Base-by-base conservation (phyloP, 2,888 invertebrate genomes). In the Phaedon cochleariae region DNA sequence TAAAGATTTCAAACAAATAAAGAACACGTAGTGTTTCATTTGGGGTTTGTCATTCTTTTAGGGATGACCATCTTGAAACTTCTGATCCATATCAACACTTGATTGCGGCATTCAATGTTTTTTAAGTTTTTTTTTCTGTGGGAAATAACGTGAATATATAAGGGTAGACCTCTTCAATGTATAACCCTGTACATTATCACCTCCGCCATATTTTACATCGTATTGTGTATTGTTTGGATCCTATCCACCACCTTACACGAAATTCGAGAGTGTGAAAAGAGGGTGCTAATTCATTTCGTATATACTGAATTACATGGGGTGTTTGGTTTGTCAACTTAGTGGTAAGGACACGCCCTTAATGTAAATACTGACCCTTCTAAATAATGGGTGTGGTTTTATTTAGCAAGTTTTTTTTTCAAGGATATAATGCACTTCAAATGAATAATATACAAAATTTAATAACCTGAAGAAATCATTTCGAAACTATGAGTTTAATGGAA, bases 321-420 rank as follows among this genome's bases (percentile, higher is more conserved):
- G 45, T 55, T 55, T 55, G 34, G 37, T 3, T 48, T 29, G 37
- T 34, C 54, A 29, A 58, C 45, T 51, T 51, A 52, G 41, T 55
- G 60, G 41, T 55, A 55, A 31, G 1, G 61, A 61, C 65, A 65
- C 65, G 65, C 65, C 65, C 53, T 65, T 3, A 61, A 61, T 49
- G 52, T 57, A 65, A 60, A 61, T 58, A 65, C 37, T 31, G 64
- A 46, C 60, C 54, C 60, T 49, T 55, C 60, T 51, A 57, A 65
- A 65, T 46, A 65, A 55, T 55, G 65, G 65, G 65, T 65, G 65
- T 65, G 65, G 61, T 65, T 51, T 34, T 58, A 52, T 57, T 46
- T 61, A 37, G 58, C 31, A 26, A 57, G 15, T 41, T 41, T 41
- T 34, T 34, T 26, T 26, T 34, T 34, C 9, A 48, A 2, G 22